phyloP scores from a whole-genome alignment of 2,113 vertebrate genomes.

The Macaca mulatta region DNA sequence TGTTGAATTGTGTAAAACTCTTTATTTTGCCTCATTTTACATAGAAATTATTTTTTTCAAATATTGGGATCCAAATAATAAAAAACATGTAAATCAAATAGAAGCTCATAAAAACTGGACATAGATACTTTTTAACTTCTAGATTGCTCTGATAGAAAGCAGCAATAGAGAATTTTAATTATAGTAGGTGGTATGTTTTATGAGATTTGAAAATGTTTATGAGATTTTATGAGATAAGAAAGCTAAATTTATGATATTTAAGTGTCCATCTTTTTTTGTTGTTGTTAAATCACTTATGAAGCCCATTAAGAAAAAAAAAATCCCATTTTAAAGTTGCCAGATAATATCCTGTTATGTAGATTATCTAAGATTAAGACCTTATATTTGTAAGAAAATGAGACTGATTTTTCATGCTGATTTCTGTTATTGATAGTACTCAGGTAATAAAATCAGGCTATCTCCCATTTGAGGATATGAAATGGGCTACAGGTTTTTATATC shows the following conservation, averaged over 20 bases:
- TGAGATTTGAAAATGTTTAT: neutral
- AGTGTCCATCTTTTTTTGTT: neutral
- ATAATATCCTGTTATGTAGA: neutral
- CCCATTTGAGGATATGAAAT: slow-evolving; percentile 33
- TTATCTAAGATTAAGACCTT: slow-evolving; percentile 30
- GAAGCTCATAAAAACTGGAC: neutral
- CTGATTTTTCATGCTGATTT: slow-evolving; percentile 46
- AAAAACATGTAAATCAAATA: slow-evolving; percentile 39
- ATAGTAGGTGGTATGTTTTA: neutral
- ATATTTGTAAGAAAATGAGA: slow-evolving; percentile 26
- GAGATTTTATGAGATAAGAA: neutral
- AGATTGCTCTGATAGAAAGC: neutral
- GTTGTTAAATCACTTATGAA: slow-evolving; percentile 8
- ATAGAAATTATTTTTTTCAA: slow-evolving; percentile 40
- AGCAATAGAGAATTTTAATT: slow-evolving; percentile 13
- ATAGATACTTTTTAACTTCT: slow-evolving; percentile 16
- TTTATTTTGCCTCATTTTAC: slow-evolving; percentile 55
- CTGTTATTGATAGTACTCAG: slow-evolving; percentile 16
- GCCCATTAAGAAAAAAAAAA: neutral
- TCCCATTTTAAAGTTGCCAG: neutral
- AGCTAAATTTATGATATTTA: slow-evolving; percentile 25
- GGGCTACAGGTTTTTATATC: neutral
- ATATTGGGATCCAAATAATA: slow-evolving; percentile 37
- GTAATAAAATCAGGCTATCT: slow-evolving; percentile 21
- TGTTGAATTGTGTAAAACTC: neutral